These are phyloP conservation scores for Chaenocephalus aceratus DNA, from an alignment of 2,113 vertebrate genomes.

Conservation along the genomic window DNA sequence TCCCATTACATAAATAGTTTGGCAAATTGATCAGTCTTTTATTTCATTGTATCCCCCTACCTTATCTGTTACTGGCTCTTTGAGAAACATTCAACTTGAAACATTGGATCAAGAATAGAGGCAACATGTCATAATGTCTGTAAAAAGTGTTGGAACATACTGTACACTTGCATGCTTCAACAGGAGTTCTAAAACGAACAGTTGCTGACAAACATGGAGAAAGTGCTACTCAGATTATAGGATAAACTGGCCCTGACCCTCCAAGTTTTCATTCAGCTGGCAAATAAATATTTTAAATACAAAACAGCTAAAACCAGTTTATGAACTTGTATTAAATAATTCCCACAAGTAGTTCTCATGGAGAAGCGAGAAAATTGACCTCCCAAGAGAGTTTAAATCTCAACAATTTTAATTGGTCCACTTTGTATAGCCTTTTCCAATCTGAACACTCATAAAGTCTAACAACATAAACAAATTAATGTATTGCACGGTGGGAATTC, in stretches of 20 bases:
- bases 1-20: not conserved
- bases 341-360: constrained; percentile 1
- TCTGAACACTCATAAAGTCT: constrained; percentile 29
- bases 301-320: not conserved
- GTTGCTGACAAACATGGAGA: not conserved
- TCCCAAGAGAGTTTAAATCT: constrained; percentile 32
- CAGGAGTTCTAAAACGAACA: not conserved
- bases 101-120: not conserved
- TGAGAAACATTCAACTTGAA: not conserved
- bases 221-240: not conserved
- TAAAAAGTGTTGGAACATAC: not conserved
- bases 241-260: not conserved
- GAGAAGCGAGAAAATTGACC: constrained; percentile 6
- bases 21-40: not conserved
- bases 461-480: constrained; percentile 27
- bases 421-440: constrained; percentile 14
- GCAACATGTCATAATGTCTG: not conserved
- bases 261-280: not conserved
- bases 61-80: constrained; percentile 1
- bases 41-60: not conserved
- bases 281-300: constrained; percentile 11
- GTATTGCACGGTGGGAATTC: constrained; percentile 37
- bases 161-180: not conserved
- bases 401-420: constrained; percentile 28
- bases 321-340: constrained; percentile 33